phyloP scores from a whole-genome alignment of 2,113 vertebrate genomes.

The Chauna torquata region DNA sequence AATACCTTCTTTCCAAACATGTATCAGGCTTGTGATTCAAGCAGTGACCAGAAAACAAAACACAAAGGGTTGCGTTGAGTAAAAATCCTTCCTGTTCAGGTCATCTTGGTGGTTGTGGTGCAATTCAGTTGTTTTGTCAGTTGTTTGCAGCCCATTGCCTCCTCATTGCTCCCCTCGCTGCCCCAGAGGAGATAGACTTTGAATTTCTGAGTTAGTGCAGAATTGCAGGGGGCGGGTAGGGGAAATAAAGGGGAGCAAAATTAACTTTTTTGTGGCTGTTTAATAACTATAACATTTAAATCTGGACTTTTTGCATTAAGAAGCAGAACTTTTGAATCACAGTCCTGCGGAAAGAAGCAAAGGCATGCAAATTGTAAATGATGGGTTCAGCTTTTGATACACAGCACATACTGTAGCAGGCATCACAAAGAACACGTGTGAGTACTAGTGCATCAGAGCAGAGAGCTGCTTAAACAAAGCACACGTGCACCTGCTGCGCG shows the following conservation, averaged over 20 bases:
- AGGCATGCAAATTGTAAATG: too few relatives aligned
- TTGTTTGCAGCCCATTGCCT: not conserved
- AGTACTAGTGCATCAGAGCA: accelerated
- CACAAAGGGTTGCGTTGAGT: accelerated
- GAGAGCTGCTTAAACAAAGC: not conserved
- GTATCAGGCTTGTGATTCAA: not conserved
- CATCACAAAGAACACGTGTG: accelerated
- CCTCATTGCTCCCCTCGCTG: too few relatives aligned
- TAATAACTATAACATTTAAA: accelerated
- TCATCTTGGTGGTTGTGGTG: accelerated
- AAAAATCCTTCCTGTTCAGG: not conserved
- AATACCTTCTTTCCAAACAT: not conserved
- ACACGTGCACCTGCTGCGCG: accelerated
- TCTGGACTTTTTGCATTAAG: not conserved
- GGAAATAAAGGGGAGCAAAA: not conserved
- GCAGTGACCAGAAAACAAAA: not conserved
- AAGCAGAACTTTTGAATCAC: accelerated
- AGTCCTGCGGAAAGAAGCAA: not conserved
- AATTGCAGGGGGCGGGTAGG: too few relatives aligned
- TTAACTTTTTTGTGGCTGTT: not conserved
- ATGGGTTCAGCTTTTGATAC: not conserved
- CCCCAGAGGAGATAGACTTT: not conserved
- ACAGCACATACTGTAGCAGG: too few relatives aligned
- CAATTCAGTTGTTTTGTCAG: accelerated
- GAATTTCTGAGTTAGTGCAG: not conserved